phyloP scores from a whole-genome alignment of 2,888 invertebrate genomes.

The Orchestes rusci region DNA sequence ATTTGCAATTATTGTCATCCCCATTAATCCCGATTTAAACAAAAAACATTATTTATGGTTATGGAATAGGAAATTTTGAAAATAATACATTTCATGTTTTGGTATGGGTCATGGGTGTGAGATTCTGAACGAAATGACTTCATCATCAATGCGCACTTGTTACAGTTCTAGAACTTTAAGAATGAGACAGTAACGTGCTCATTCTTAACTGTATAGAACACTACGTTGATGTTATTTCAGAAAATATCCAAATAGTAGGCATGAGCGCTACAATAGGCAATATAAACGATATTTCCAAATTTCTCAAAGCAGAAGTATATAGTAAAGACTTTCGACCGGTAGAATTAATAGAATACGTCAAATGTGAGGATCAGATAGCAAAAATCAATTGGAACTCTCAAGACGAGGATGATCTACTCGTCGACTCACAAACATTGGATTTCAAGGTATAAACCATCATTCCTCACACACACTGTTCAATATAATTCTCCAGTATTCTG shows the following conservation, averaged over 20 bases:
- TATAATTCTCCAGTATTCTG: constrained; percentile 51
- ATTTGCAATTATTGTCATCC: too few species aligned
- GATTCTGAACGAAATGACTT: too few species aligned
- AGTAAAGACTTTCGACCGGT: constrained; percentile 85
- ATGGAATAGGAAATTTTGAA: too few species aligned
- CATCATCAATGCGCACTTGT: too few species aligned
- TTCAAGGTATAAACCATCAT: constrained; percentile 49
- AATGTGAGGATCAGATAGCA: constrained; percentile 57
- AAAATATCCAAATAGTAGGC: constrained; percentile 77
- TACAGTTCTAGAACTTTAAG: too few species aligned
- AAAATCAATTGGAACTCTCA: constrained; percentile 47
- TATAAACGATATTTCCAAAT: constrained; percentile 68
- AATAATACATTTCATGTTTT: too few species aligned
- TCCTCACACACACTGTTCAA: neutral
- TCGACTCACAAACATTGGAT: constrained; percentile 46
- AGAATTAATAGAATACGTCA: constrained; percentile 73
- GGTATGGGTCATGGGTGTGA: too few species aligned
- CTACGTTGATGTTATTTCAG: too few species aligned
- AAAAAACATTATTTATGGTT: too few species aligned
- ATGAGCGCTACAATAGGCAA: constrained; percentile 98
- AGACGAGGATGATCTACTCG: constrained; percentile 49
- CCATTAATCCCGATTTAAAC: too few species aligned
- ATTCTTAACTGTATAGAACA: too few species aligned
- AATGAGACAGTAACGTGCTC: too few species aligned
- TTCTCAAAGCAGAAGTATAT: constrained; percentile 76